Base-by-base conservation (phyloP, 1,140 invertebrate species). In the Panagrolaimus sp. region DNA sequence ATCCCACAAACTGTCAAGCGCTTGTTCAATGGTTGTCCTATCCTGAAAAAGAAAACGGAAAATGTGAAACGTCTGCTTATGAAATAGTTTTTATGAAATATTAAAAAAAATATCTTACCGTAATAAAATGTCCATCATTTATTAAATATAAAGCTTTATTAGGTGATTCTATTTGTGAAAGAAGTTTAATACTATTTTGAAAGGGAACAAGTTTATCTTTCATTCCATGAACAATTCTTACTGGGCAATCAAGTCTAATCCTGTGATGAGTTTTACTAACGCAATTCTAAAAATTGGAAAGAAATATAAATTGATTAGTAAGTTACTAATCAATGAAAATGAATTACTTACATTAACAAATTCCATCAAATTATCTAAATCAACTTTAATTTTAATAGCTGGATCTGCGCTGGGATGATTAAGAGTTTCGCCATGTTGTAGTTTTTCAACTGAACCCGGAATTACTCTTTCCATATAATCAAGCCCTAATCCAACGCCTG, bases 211-310 rank as follows among this genome's bases (percentile, higher is more conserved):
- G 47, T 44, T 72, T 72, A 57, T 72, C 70, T 9, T 72, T 45
- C n/a, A 72, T 23, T 38, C 70, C 70, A 46, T 72, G 70, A 11
- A 72, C 70, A 65, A 72, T 72, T 44, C 70, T 57, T 14, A 72
- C 61, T 16, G 70, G 70, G 48, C 63, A 71, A 48, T 68, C 23
- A 38, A 71, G 9, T 16, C 23, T 8, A 8, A 63, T 42, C 25
- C 27, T 27, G 20, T 47, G n/a, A 13, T 25, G 2, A 20, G 45
- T 14, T 23, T 38, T 38, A 20, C 48, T 20, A 9, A 71, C 46
- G 46, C 70, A 71, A 31, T 71, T 71, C 70, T 71, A 44, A 61
- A 23, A 20, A 51, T n/a, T n/a, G n/a, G n/a, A 42, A 23, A 42
- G 11, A 14, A 25, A 25, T 1, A 1, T 23, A 11, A 16, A 9